Base-by-base conservation (phyloP, 2,797 vertebrate genomes). In the Argyrosomus regius region DNA sequence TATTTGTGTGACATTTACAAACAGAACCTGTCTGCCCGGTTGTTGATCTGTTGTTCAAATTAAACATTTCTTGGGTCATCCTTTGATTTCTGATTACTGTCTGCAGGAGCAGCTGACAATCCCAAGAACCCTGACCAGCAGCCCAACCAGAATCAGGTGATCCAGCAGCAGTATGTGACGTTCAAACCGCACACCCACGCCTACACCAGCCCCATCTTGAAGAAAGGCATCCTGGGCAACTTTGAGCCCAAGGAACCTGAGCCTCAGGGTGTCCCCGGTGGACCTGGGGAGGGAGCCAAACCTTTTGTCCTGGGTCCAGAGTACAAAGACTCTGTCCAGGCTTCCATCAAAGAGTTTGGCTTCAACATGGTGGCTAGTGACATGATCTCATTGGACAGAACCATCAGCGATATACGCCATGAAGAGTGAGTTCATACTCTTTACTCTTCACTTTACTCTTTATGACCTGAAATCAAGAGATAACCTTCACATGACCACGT, bases 341-440 rank as follows among this genome's bases (percentile, higher is more conserved):
- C 95, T 87, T 97, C 97, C 93, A 96, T 99, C 91, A 99, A 98
- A 88, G 98, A 99, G 91, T 99, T 98, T 92, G 98, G 98, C 83
- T 99, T 99, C 95, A 99, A 99, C 93, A 99, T 99, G 98, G 98
- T 99, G 87, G 98, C 97, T 48, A 99, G 98, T 81, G 98, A 99
- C 87, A 98, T 99, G 98, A 99, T 99, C 94, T 99, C 98, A 0
- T 93, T 99, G 89, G 98, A 99, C 92, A 95, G 98, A 81, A 97
- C 94, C 17, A 92, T 99, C 91, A 96, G 89, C 80, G 98, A 99
- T 85, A 92, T 99, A 63, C 96, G 98, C 3, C 97, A 99, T 72
- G 97, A 99, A 91, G 97, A 99, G 98, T 99, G 94, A 98, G 98
- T 56, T 76, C 5, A 35, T 11, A 28, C 35, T 39, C 35, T 39